phyloP scores from a whole-genome alignment of 2,113 vertebrate species.

The Pomatostomus ruficeps region DNA sequence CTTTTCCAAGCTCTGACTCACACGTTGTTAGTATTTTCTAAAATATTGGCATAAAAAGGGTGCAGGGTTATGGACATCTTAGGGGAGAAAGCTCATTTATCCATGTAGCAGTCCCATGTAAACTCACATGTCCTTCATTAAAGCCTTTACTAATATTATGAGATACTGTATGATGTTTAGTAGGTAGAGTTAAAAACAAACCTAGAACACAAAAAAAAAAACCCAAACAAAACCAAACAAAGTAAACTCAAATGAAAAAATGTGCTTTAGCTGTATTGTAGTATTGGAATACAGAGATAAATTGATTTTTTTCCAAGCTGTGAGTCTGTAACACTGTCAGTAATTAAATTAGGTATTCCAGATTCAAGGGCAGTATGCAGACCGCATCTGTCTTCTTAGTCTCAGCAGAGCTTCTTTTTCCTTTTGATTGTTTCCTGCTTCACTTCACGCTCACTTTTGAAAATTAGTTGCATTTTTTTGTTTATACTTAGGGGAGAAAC shows the following conservation, averaged over 20 bases:
- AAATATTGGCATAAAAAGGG: rapidly evolving
- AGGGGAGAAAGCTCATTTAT: not conserved
- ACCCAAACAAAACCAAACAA: not conserved
- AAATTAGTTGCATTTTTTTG: not conserved
- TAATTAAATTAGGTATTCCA: not conserved
- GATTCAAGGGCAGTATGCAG: not conserved
- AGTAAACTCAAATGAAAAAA: not conserved
- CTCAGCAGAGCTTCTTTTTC: not conserved
- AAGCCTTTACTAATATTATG: not conserved
- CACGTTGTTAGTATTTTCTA: not conserved
- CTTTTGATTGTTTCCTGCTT: not conserved
- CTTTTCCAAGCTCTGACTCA: not conserved
- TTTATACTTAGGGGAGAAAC: not conserved
- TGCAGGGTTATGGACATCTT: not conserved
- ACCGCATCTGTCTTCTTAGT: not conserved
- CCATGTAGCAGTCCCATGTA: not conserved
- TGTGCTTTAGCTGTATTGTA: not conserved
- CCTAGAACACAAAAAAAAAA: not conserved
- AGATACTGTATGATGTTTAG: not conserved
- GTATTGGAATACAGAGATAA: not conserved
- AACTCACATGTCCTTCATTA: not conserved
- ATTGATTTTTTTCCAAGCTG: not conserved
- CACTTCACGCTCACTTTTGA: not conserved
- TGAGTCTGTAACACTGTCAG: not conserved
- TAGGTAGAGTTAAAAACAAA: not conserved